A percentile compares a stretch with the other conserved stretches of the same genome.
phyloP scores from a whole-genome alignment of 2,888 invertebrate genomes.

The Aspidiotus destructor region DNA sequence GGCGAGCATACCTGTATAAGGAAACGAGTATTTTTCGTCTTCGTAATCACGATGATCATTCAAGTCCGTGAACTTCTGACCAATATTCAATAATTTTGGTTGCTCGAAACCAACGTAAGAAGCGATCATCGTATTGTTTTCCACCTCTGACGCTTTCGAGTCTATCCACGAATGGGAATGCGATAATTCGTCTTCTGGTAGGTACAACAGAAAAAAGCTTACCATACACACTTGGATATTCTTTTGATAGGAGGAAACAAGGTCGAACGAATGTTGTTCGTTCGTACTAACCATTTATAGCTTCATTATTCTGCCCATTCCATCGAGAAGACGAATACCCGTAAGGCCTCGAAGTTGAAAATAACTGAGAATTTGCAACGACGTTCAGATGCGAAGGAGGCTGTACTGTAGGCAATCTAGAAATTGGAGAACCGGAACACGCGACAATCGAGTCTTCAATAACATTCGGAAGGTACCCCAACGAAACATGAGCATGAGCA shows the following conservation, averaged over 20 bases:
- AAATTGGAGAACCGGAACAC: slow-evolving; percentile 38
- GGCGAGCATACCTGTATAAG: slow-evolving; percentile 57
- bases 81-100: slow-evolving; percentile 12
- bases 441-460: slow-evolving; percentile 45
- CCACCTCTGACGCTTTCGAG: slow-evolving; percentile 33
- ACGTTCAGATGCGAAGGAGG: slow-evolving; percentile 54
- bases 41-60: slow-evolving; percentile 41
- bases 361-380: slow-evolving; percentile 57
- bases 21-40: slow-evolving; percentile 69
- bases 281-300: slow-evolving; percentile 21
- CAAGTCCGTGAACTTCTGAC: slow-evolving; percentile 9
- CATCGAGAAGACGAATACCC: slow-evolving; percentile 52
- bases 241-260: neutral
- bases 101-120: slow-evolving; percentile 18
- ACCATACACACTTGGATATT: slow-evolving; percentile 5
- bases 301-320: slow-evolving; percentile 46
- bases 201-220: slow-evolving; percentile 3
- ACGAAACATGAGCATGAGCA: slow-evolving; percentile 26
- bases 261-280: neutral
- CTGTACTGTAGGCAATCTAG: slow-evolving; percentile 41
- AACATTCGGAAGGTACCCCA: slow-evolving; percentile 54
- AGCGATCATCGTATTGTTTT: slow-evolving; percentile 32
- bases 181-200: slow-evolving; percentile 34
- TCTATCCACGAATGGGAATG: slow-evolving; percentile 34
- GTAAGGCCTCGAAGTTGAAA: slow-evolving; percentile 56